Evolutionary conservation across 2,113 vertebrate genomes (phyloP).

Genomic region (Macroglossus sobrinus): DNA sequence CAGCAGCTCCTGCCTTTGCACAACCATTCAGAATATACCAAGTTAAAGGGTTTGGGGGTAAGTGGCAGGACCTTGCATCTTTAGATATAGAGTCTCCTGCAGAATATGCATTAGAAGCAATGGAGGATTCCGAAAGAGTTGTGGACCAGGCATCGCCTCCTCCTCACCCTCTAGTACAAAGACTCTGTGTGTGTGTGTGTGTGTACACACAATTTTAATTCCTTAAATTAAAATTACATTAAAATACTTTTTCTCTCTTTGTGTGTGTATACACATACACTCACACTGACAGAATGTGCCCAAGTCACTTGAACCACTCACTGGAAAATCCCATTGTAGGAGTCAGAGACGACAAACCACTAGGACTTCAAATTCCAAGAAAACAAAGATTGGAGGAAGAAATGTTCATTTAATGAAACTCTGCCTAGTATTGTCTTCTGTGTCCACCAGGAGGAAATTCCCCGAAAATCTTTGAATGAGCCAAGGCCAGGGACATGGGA

Average conservation of each 20-base stretch:
- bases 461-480: background rate
- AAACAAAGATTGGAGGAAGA: background rate
- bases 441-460: background rate
- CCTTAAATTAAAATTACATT: too few species aligned
- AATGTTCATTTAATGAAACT: background rate
- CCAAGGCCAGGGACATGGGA: background rate
- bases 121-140: background rate
- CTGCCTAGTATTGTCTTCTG: background rate
- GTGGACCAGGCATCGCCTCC: background rate
- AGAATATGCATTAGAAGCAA: background rate
- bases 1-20: background rate
- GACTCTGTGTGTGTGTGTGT: background rate
- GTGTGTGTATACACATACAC: background rate
- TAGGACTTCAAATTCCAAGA: background rate
- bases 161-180: background rate
- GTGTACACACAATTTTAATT: too few species aligned
- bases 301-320: background rate
- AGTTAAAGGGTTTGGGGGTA: accelerated
- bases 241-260: background rate
- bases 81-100: background rate
- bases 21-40: background rate
- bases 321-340: background rate
- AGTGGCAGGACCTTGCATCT: background rate
- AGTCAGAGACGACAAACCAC: background rate
- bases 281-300: background rate